Evolutionary conservation across 2,113 vertebrate genomes (phyloP).

Genomic region (Alectura lathami): DNA sequence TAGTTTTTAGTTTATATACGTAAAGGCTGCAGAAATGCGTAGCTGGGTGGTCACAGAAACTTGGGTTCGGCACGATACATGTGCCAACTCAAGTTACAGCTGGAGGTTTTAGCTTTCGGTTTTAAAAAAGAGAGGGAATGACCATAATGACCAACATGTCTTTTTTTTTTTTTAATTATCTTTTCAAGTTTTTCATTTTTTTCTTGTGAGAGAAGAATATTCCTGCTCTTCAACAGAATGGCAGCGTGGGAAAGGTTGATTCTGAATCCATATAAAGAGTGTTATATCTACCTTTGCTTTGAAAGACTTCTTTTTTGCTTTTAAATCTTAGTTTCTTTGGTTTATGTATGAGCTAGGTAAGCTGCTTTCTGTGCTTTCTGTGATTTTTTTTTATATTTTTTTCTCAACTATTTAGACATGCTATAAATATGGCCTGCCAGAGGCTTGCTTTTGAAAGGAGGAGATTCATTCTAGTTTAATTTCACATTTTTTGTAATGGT

Average conservation of each 20-base stretch:
- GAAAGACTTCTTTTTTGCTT: neutral
- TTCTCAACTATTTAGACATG: neutral
- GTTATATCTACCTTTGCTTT: neutral
- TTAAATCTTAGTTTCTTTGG: neutral
- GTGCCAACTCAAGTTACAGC: neutral
- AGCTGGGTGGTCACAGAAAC: neutral
- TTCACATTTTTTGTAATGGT: neutral
- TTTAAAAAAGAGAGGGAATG: neutral
- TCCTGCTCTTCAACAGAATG: neutral
- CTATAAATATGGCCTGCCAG: neutral
- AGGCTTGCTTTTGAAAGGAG: neutral
- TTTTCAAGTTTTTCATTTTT: neutral
- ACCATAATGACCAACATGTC: neutral
- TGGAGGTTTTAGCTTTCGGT: neutral
- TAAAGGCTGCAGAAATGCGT: neutral
- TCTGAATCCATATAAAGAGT: neutral
- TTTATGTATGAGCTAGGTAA: neutral
- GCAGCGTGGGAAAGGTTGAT: neutral
- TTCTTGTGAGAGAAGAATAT: neutral
- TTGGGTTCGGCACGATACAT: neutral
- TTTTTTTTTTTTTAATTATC: neutral
- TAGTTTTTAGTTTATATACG: neutral
- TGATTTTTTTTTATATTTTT: neutral
- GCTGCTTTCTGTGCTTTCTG: neutral
- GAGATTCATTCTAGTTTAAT: neutral